Evolutionary conservation across 2,888 invertebrate species (phyloP).

Genomic region (Synergus laeviventris): DNA sequence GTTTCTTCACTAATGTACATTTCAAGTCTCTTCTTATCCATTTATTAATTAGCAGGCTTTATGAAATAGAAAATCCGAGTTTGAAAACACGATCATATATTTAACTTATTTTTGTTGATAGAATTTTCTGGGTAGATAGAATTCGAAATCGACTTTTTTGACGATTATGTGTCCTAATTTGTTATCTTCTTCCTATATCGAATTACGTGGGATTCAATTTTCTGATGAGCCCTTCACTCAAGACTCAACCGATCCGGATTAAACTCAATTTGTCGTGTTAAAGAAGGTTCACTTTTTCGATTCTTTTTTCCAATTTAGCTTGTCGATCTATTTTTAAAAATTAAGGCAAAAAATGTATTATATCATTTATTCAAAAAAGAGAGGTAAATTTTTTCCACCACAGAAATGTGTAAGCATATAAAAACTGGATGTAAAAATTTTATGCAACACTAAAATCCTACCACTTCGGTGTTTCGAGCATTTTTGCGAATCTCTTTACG

Average conservation of each 20-base stretch:
- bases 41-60: background rate
- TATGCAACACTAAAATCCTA: background rate
- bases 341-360: too few species aligned
- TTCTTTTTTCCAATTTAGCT: background rate
- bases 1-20: background rate
- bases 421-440: background rate
- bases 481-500: background rate
- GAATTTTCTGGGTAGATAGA: background rate
- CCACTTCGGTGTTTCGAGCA: background rate
- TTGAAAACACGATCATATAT: too few species aligned
- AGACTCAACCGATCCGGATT: background rate
- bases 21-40: background rate
- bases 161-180: background rate
- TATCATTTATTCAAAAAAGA: background rate
- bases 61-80: background rate
- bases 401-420: background rate
- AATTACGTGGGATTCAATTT: background rate
- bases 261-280: background rate
- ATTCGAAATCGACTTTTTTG: background rate
- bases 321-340: too few species aligned
- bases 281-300: constrained; percentile 2
- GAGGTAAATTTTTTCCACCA: background rate
- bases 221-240: background rate
- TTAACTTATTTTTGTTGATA: background rate
- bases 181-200: background rate